Conservation (phyloP, 1,140 invertebrate species). For the Tetramorium simillimum region DNA sequence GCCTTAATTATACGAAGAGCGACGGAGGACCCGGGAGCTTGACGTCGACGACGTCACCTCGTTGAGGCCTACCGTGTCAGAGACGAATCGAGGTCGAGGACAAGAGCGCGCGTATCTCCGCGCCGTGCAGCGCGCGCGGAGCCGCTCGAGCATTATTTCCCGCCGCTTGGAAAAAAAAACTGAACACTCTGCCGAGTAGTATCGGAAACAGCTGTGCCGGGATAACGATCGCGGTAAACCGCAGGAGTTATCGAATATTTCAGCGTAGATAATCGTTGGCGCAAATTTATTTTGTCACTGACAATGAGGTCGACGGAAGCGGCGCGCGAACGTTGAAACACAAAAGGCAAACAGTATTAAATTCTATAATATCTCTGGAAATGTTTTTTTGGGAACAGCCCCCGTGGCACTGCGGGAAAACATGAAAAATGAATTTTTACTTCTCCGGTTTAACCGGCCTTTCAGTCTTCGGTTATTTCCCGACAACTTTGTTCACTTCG, state of each 20-base stretch:
- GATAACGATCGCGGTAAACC: slow-evolving; percentile 2
- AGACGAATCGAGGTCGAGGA: slow-evolving; percentile 71
- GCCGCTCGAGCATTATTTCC: not conserved
- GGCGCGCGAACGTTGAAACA: not conserved
- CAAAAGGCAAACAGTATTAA: slow-evolving; percentile 6
- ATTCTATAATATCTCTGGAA: slow-evolving; percentile 2
- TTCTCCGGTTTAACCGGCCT: not conserved
- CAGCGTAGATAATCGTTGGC: not conserved
- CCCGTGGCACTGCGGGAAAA: not conserved
- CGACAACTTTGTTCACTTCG: not conserved
- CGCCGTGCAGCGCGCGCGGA: not conserved
- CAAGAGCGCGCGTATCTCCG: slow-evolving; percentile 53
- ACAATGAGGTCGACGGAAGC: not conserved
- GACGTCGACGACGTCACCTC: slow-evolving; percentile 51
- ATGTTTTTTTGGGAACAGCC: not conserved
- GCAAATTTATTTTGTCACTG: not conserved
- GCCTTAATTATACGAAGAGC: slow-evolving; percentile 77
- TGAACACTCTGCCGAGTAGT: not conserved
- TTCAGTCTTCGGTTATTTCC: slow-evolving; percentile 3
- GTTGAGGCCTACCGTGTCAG: slow-evolving; percentile 61
- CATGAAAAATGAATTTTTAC: not conserved
- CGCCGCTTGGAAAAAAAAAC: not conserved
- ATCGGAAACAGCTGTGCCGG: not conserved
- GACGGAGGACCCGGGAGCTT: not conserved
- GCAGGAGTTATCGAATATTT: not conserved